Conservation (phyloP, 2,113 vertebrate species). For the Antigone vipio region DNA sequence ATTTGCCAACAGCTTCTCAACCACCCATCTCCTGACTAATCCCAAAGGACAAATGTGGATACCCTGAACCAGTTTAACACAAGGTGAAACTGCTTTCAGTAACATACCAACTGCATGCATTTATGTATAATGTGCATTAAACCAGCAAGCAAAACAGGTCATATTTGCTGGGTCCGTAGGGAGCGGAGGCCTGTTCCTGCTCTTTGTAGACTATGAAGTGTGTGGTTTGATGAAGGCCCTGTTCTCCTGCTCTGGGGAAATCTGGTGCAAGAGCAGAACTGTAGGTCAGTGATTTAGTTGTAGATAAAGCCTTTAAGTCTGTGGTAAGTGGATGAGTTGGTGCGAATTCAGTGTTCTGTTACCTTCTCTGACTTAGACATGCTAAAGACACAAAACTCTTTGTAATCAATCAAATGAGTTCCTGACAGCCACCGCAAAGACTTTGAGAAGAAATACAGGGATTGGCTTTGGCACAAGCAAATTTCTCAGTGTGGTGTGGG, state of each 20-base stretch:
- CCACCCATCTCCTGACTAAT: neutral
- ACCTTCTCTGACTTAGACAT: neutral
- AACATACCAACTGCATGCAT: neutral
- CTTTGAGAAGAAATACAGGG: neutral
- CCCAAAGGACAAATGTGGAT: neutral
- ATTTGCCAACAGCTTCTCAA: neutral
- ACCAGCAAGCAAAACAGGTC: neutral
- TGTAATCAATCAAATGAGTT: neutral
- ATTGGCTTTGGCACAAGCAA: neutral
- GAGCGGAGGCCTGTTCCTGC: neutral
- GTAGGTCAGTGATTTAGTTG: neutral
- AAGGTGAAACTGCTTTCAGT: neutral
- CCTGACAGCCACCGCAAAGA: neutral
- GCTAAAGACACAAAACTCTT: neutral
- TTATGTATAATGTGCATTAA: neutral
- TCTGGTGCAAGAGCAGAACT: neutral
- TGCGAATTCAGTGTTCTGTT: neutral
- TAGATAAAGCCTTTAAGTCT: neutral
- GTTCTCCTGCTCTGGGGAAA: neutral
- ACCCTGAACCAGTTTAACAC: neutral
- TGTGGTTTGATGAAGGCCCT: neutral
- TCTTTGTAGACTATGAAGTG: neutral
- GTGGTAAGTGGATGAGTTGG: neutral
- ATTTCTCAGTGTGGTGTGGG: neutral
- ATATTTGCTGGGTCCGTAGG: neutral